phyloP scores from a whole-genome alignment of 2,888 invertebrate species.

The Orchestes rusci region DNA sequence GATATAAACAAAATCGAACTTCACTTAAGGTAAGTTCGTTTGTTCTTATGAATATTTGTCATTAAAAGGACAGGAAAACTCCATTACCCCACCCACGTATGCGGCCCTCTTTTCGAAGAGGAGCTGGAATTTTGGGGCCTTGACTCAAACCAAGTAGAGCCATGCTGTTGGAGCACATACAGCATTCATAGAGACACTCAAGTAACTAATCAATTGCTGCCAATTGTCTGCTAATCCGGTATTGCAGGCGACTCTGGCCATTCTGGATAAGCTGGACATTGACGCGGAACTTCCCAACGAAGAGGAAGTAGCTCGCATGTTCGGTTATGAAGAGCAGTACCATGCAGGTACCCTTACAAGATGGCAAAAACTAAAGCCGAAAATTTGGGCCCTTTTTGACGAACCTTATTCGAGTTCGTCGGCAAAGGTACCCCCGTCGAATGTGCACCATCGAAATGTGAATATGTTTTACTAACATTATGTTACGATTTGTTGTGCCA shows the following conservation, averaged over 20 bases:
- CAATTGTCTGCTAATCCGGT: too few species aligned
- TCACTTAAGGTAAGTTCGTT: too few species aligned
- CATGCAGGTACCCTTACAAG: constrained; percentile 67
- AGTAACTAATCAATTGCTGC: constrained; percentile 48
- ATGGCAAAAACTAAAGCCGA: constrained; percentile 89
- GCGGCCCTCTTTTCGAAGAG: constrained; percentile 92
- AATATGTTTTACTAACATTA: constrained; percentile 32
- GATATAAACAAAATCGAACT: too few species aligned
- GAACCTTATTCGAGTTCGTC: constrained; percentile 90
- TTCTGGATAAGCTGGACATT: constrained; percentile 90
- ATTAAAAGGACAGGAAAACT: constrained; percentile 89
- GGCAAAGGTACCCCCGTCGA: constrained; percentile 82
- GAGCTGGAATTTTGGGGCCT: constrained; percentile 96
- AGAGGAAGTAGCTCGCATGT: constrained; percentile 87
- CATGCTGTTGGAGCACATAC: constrained; percentile 98
- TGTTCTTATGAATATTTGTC: too few species aligned
- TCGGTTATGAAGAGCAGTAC: constrained; percentile 84
- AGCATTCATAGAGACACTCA: constrained; percentile 77
- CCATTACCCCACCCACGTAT: constrained; percentile 95
- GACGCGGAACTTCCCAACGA: constrained; percentile 89
- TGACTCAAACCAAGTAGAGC: constrained; percentile 96
- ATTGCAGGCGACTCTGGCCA: constrained; percentile 81
- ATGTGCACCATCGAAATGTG: constrained; percentile 56
- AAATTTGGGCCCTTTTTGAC: constrained; percentile 92
- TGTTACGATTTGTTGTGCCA: constrained; percentile 4